Evolutionary conservation across 2,113 vertebrate genomes (phyloP).

Genomic region (Chamaea fasciata): DNA sequence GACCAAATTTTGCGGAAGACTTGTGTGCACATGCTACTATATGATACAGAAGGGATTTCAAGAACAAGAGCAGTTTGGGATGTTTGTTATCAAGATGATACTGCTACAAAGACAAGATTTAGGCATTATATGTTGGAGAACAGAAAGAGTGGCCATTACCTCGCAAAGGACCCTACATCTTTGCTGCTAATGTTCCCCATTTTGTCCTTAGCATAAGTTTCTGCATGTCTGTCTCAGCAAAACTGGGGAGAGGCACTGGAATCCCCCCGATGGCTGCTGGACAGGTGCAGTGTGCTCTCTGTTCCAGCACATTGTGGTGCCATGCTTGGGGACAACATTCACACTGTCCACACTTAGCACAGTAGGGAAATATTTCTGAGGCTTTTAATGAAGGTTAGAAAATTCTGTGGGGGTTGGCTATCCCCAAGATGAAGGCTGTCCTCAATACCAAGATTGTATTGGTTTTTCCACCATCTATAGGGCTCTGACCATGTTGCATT

Average conservation of each 20-base stretch:
- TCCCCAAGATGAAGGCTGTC: not conserved
- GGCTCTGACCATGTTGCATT: not conserved
- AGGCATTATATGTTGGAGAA: not conserved
- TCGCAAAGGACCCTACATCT: not conserved
- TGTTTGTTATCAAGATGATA: not conserved
- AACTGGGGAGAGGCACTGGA: not conserved
- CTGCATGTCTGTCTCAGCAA: not conserved
- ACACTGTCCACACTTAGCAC: not conserved
- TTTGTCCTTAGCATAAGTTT: not conserved
- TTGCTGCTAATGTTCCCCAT: not conserved
- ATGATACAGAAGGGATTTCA: not conserved
- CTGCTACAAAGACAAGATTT: not conserved
- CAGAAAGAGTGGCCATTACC: not conserved
- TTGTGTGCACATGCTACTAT: not conserved
- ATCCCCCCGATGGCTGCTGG: fast-evolving
- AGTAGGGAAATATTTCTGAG: not conserved
- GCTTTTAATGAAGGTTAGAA: not conserved
- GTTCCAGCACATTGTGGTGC: not conserved
- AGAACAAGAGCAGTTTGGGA: not conserved
- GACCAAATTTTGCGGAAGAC: not conserved
- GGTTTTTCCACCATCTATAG: not conserved
- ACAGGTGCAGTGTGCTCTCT: not conserved
- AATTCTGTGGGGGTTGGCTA: not conserved
- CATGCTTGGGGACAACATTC: fast-evolving
- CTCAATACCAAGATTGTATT: not conserved